Evolutionary conservation across 2,888 invertebrate species (phyloP), one percentile per base, ranked within the genome.

Genomic region (Nowickia ferox): DNA sequence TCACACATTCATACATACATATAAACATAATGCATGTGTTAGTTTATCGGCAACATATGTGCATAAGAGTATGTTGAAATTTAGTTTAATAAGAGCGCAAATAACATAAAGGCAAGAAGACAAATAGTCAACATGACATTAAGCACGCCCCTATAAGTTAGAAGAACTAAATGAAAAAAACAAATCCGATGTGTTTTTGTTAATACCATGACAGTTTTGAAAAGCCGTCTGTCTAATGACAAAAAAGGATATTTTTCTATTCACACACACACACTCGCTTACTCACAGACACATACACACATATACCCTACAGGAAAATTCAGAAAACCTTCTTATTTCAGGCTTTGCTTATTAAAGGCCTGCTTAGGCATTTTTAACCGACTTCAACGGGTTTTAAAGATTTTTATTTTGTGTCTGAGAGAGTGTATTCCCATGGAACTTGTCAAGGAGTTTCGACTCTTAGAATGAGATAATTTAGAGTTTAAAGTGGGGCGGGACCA

Each of bases 101-200:
- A 59, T 48, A 72, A 72, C 59, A 71, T 42, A 30, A 30, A 63
- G 55, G 13, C 68, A 68, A 40, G 38, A 44, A 51, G 68, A 59
- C 81, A 75, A 46, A 75, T 40, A 75, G 71, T 72, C 63, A 72
- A 81, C 74, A 68, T 77, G 77, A 77, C 82, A 83, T 66, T 55
- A 51, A 66, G 72, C 65, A 72, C 72, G 77, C 83, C 83, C 72
- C 72, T 66, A 59, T 78, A 77, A 69, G 44, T 72, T 40, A 4
- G 74, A 72, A 17, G 44, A 61, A 68, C 44, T 61, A 38, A 46
- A 59, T 42, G 17, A 61, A 48, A 48, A 61, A 51, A 61, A 22
- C 44, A 75, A 68, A 65, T 71, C 68, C 53, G 53, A 81, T n/a
- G 51, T 69, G 69, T 42, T 75, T 81, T 81, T 71, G n/a, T 69